Evolutionary conservation across 2,113 vertebrate species (phyloP).

Genomic region (Bos javanicus): DNA sequence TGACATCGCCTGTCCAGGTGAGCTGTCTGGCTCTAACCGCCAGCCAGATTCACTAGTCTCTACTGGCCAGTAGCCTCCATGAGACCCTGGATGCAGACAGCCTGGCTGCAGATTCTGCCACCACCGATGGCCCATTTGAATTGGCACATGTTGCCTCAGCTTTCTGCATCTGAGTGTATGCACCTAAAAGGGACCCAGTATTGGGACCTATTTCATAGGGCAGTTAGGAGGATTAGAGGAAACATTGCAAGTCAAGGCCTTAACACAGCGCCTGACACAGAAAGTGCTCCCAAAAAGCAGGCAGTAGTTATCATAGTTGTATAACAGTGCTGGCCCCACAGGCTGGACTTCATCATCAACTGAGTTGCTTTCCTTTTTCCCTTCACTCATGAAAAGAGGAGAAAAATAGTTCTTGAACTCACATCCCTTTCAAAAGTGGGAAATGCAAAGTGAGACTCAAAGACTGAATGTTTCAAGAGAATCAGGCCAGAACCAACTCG

Average conservation of each 20-base stretch:
- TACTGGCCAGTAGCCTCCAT: neutral
- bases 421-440: neutral
- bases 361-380: neutral
- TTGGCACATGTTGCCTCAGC: rapidly evolving
- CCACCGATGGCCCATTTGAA: rapidly evolving
- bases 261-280: neutral
- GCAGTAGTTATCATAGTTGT: rapidly evolving
- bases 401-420: neutral
- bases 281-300: neutral
- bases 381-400: neutral
- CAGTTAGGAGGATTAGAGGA: neutral
- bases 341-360: neutral
- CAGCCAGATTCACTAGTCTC: rapidly evolving
- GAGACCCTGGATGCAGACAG: neutral
- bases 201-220: neutral
- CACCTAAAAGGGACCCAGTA: neutral
- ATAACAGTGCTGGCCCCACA: rapidly evolving
- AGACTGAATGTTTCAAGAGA: neutral
- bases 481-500: neutral
- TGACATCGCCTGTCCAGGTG: neutral
- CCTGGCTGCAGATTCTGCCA: neutral
- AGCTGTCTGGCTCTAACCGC: neutral
- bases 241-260: neutral
- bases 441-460: neutral
- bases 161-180: neutral